Conservation (phyloP, 2,888 invertebrate genomes). For the Rugalucina vietnamica region DNA sequence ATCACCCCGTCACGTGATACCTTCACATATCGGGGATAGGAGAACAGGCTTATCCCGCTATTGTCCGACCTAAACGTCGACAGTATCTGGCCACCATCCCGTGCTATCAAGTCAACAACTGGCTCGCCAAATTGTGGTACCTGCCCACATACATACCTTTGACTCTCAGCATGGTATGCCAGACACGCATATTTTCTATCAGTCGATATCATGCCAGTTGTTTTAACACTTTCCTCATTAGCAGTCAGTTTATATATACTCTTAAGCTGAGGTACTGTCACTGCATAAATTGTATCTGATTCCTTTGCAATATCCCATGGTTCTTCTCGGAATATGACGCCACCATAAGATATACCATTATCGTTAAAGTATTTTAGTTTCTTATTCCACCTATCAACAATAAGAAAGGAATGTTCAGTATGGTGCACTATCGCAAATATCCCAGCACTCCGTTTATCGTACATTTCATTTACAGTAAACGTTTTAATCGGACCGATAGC, state of each 20-base stretch:
- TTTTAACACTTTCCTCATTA: slow-evolving; percentile 28
- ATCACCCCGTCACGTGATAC: slow-evolving; percentile 57
- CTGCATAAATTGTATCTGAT: slow-evolving; percentile 41
- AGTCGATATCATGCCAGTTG: slow-evolving; percentile 45
- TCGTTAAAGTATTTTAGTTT: slow-evolving; percentile 58
- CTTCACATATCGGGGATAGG: slow-evolving; percentile 63
- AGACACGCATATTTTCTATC: slow-evolving; percentile 52
- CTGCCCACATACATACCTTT: slow-evolving; percentile 62
- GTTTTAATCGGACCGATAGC: slow-evolving; percentile 34
- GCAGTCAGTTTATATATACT: slow-evolving; percentile 54
- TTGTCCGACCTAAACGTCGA: slow-evolving; percentile 37
- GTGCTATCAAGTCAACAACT: slow-evolving; percentile 57
- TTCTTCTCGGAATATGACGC: slow-evolving; percentile 56
- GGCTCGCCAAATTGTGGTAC: slow-evolving; percentile 65
- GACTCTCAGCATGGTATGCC: slow-evolving; percentile 33
- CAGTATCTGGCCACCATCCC: slow-evolving; percentile 51
- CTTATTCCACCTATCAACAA: slow-evolving; percentile 60
- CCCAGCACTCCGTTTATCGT: slow-evolving; percentile 48
- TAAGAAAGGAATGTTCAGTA: slow-evolving; percentile 39
- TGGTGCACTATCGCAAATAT: slow-evolving; percentile 48
- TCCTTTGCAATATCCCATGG: slow-evolving; percentile 60
- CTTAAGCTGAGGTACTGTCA: slow-evolving; percentile 56
- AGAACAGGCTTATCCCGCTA: slow-evolving; percentile 37
- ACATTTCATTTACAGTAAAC: slow-evolving; percentile 47
- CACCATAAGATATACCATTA: slow-evolving; percentile 48